Evolutionary conservation across 2,113 vertebrate genomes (phyloP).

Genomic region (Columba livia): DNA sequence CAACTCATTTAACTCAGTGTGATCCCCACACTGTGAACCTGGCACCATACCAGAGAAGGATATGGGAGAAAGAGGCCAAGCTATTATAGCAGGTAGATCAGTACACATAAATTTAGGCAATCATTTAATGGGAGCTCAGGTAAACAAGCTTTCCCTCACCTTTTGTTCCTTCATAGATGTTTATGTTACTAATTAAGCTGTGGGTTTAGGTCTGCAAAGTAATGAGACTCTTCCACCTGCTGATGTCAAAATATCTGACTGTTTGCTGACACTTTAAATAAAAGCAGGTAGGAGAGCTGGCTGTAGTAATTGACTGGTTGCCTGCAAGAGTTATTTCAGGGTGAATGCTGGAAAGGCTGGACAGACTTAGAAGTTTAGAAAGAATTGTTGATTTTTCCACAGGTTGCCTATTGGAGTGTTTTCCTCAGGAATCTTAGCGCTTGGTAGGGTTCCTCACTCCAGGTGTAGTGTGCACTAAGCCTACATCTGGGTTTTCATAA

Average conservation of each 20-base stretch:
- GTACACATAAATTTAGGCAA: not conserved
- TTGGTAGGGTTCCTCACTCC: not conserved
- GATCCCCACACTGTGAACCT: not conserved
- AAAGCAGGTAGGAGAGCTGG: constrained; percentile 3
- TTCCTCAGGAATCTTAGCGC: not conserved
- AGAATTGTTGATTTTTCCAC: not conserved
- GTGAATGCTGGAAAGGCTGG: not conserved
- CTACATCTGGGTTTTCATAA: constrained; percentile 17
- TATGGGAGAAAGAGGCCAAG: not conserved
- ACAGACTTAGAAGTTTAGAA: not conserved
- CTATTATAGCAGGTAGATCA: not conserved
- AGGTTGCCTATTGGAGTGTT: not conserved
- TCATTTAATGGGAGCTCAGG: not conserved
- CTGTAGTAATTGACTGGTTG: not conserved
- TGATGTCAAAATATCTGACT: constrained; percentile 45
- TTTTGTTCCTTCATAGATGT: constrained; percentile 48
- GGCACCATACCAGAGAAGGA: not conserved
- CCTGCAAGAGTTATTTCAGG: not conserved
- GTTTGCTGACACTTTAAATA: constrained; percentile 9
- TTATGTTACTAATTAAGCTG: constrained; percentile 62
- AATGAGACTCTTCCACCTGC: constrained; percentile 47
- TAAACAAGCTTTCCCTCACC: constrained; percentile 46
- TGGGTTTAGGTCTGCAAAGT: constrained; percentile 30
- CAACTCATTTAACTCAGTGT: not conserved
- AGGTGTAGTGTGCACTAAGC: constrained; percentile 1